These are phyloP conservation scores for Danaus melanippus DNA, from an alignment of 1,140 invertebrate genomes.

Conservation along the genomic window DNA sequence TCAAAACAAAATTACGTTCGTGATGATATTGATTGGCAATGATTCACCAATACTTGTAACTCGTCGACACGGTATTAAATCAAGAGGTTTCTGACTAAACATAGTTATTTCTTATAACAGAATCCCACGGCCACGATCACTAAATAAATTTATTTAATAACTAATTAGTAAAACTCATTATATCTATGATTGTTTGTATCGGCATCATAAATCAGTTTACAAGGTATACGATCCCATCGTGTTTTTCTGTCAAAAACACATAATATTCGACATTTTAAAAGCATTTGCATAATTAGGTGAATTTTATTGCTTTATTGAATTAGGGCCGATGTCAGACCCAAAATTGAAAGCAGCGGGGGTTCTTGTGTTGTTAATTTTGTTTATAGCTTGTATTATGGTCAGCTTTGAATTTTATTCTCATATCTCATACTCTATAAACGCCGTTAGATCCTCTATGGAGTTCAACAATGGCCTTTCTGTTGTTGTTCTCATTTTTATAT, in stretches of 20 bases:
- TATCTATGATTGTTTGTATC: no score
- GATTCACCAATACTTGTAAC: no score
- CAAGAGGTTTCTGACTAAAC: no score
- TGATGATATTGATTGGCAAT: no score
- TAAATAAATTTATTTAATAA: no score
- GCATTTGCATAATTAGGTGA: constrained; percentile 72
- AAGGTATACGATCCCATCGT: constrained; percentile 47
- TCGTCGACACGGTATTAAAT: no score
- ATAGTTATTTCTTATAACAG: no score
- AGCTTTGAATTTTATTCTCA: constrained; percentile 61
- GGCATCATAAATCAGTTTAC: constrained; percentile 48
- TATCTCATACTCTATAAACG: constrained; percentile 62
- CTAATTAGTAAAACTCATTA: no score
- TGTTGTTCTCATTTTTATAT: constrained; percentile 63
- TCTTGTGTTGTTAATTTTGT: constrained; percentile 70
- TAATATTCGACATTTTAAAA: constrained; percentile 62
- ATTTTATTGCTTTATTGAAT: constrained; percentile 73
- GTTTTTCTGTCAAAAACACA: constrained; percentile 55
- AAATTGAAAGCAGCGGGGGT: constrained; percentile 68
- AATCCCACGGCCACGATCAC: no score
- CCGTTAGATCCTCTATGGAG: constrained; percentile 46
- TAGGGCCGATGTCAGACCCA: constrained; percentile 67
- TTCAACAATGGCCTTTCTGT: constrained; percentile 62
- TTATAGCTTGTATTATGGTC: constrained; percentile 68
- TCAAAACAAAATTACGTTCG: no score